Conservation (phyloP, 2,113 vertebrate genomes). For the Phylloscopus whistleri region DNA sequence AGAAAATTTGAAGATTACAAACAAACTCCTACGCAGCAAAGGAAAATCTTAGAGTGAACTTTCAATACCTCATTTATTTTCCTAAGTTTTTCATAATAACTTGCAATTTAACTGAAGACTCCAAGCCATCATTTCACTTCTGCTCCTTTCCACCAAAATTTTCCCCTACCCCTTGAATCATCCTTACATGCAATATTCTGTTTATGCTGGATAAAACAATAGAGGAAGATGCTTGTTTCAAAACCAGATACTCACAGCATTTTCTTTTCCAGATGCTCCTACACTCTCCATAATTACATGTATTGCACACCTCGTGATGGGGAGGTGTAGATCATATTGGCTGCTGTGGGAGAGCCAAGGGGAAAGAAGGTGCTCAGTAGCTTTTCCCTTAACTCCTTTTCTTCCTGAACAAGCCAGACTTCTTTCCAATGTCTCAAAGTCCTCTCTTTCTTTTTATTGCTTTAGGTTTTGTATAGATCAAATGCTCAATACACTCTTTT, state of each 20-base stretch:
- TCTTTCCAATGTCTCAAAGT: background rate
- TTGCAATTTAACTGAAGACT: background rate
- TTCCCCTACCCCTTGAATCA: background rate
- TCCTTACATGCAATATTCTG: background rate
- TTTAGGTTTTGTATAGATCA: background rate
- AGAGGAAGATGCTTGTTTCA: background rate
- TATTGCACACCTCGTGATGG: background rate
- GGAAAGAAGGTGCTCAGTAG: background rate
- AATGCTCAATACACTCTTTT: background rate
- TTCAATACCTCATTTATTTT: background rate
- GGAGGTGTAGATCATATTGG: background rate
- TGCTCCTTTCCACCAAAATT: background rate
- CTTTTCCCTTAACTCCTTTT: background rate
- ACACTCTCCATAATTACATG: background rate
- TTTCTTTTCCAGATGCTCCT: background rate
- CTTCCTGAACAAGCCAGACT: background rate
- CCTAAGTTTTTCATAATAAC: background rate
- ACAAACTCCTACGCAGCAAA: background rate
- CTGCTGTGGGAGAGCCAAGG: background rate
- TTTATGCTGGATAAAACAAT: background rate
- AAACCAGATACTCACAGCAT: background rate
- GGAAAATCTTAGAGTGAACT: background rate
- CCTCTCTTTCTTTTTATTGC: background rate
- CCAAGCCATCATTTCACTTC: background rate
- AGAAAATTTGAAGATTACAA: background rate